A percentile compares a stretch with the other conserved stretches of the same genome.
Conservation (phyloP, 2,888 invertebrate species). For the Drosophila vallismaia region DNA sequence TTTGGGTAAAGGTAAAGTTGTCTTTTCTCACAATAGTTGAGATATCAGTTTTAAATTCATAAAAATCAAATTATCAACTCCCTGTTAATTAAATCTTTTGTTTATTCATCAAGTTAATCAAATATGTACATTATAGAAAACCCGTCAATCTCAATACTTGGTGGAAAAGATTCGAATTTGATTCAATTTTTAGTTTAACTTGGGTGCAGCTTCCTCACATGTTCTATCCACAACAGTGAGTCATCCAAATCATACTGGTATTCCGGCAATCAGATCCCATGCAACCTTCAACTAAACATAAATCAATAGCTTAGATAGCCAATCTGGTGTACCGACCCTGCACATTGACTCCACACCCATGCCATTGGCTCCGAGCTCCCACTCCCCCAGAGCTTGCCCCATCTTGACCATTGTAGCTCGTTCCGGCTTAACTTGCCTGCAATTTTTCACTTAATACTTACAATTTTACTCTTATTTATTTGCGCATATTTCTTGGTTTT, state of each 20-base stretch:
- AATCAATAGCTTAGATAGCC: conserved; percentile 43
- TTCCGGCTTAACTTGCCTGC: conserved; percentile 43
- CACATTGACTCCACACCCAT: conserved; percentile 53
- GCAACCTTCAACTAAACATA: conserved; percentile 39
- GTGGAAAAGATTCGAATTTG: background rate
- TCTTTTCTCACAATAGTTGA: no score
- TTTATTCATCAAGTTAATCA: background rate
- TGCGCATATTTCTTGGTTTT: conserved; percentile 61
- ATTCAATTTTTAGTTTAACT: background rate
- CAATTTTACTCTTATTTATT: conserved; percentile 40
- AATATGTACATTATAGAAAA: background rate
- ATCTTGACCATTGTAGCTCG: conserved; percentile 28
- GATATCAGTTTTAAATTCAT: background rate
- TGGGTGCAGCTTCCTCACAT: conserved; percentile 22
- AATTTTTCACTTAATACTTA: conserved; percentile 41
- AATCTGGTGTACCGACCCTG: conserved; percentile 27
- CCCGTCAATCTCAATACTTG: background rate
- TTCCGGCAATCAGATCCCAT: conserved; percentile 30
- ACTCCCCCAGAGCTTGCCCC: conserved; percentile 17
- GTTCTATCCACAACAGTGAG: conserved; percentile 8
- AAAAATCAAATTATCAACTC: conserved; percentile 6
- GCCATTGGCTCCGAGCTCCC: background rate
- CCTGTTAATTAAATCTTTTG: conserved; percentile 15
- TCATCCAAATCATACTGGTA: conserved; percentile 30
- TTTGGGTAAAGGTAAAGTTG: no score